These are phyloP conservation scores for Lepidurus apus DNA, from an alignment of 1,140 invertebrate species.

Conservation along the genomic window DNA sequence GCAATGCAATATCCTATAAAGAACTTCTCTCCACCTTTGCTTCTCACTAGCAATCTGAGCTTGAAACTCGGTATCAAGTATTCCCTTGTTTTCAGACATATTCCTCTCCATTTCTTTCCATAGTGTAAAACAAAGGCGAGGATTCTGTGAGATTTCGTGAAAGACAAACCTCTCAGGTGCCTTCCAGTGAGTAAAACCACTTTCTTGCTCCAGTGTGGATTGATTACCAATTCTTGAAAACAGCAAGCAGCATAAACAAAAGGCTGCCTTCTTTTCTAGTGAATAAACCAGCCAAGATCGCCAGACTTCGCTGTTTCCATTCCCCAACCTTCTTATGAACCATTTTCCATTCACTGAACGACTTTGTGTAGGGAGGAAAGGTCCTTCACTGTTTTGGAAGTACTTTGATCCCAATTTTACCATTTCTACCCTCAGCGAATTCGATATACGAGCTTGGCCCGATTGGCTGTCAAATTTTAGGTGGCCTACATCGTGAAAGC, in stretches of 20 bases:
- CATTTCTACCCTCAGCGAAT: neutral
- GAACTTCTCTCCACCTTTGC: no score
- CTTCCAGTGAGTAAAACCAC: neutral
- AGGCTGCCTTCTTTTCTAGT: neutral
- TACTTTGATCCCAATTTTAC: neutral
- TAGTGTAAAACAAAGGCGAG: neutral
- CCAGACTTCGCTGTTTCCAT: neutral
- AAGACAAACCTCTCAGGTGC: neutral
- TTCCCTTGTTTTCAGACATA: no score
- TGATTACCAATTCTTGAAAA: neutral
- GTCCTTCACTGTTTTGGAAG: neutral
- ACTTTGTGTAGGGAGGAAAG: neutral
- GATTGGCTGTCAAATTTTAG: neutral
- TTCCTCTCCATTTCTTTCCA: no score
- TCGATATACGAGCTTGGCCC: neutral
- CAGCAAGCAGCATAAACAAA: neutral
- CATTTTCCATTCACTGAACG: neutral
- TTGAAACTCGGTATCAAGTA: no score
- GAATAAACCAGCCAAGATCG: conserved; percentile 5
- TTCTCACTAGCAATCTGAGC: no score
- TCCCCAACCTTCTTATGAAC: neutral
- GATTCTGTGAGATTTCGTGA: neutral
- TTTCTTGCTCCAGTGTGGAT: neutral
- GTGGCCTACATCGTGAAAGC: neutral
- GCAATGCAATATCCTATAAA: no score